Conservation (phyloP, 2,888 invertebrate species). For the Darwinula stevensoni region DNA sequence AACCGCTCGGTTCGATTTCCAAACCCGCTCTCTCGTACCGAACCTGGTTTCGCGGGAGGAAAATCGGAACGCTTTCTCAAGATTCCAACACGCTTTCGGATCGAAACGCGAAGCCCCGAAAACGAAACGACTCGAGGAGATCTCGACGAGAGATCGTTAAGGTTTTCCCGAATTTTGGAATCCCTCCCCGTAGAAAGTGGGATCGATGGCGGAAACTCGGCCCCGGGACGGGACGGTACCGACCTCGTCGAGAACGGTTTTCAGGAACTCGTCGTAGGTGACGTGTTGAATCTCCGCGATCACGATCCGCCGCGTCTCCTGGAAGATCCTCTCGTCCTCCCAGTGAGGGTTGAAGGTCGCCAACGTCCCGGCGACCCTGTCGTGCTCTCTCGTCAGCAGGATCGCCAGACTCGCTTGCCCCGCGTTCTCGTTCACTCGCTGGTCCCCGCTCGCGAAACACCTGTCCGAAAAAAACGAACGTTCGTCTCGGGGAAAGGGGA, state of each 20-base stretch:
- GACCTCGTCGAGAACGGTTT: slow-evolving; percentile 1
- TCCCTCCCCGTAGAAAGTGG: too few relatives aligned
- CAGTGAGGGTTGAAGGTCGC: background rate
- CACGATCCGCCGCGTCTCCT: background rate
- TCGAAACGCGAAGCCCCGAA: too few relatives aligned
- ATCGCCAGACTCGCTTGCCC: background rate
- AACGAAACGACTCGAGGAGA: too few relatives aligned
- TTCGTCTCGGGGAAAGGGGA: too few relatives aligned
- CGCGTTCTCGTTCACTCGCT: background rate
- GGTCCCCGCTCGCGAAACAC: background rate
- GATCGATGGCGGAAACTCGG: too few relatives aligned
- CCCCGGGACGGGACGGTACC: too few relatives aligned
- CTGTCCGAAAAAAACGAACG: too few relatives aligned
- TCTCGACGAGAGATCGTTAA: too few relatives aligned
- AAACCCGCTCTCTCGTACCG: background rate
- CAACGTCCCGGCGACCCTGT: background rate
- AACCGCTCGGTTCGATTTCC: slow-evolving; percentile 1
- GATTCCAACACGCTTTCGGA: too few relatives aligned
- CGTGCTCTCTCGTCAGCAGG: slow-evolving; percentile 1
- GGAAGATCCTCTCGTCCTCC: slow-evolving; percentile 1
- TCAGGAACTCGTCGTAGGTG: background rate
- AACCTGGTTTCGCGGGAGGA: too few relatives aligned
- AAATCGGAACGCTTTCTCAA: too few relatives aligned
- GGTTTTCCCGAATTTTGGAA: too few relatives aligned
- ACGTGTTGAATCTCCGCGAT: slow-evolving; percentile 1